These are phyloP conservation scores for Alces alces DNA, from an alignment of 2,113 vertebrate species.

Conservation along the genomic window DNA sequence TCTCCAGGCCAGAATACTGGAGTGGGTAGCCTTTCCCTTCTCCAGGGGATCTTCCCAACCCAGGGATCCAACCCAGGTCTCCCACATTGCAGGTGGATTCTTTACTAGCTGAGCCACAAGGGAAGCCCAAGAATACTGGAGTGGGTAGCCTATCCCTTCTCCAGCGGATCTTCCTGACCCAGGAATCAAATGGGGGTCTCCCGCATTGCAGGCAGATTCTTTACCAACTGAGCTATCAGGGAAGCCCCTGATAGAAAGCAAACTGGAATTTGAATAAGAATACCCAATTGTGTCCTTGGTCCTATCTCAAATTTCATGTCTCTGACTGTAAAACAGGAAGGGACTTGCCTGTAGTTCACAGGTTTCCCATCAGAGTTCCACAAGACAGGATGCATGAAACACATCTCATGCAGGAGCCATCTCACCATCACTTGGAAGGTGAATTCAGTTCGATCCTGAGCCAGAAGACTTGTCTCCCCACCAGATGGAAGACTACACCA, in stretches of 20 bases:
- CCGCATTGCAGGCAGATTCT: background rate
- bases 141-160: background rate
- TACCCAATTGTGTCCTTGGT: background rate
- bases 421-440: background rate
- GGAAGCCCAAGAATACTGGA: background rate
- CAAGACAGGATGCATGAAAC: background rate
- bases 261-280: background rate
- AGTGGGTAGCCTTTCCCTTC: background rate
- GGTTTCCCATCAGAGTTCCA: background rate
- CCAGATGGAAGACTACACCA: background rate
- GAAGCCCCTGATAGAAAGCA: background rate
- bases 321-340: background rate
- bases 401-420: background rate
- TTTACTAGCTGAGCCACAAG: background rate
- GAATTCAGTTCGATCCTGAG: background rate
- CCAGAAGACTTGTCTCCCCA: background rate
- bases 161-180: background rate
- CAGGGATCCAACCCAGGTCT: background rate
- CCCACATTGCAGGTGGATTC: rapidly evolving
- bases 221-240: background rate
- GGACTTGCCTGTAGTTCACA: background rate
- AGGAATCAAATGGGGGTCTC: background rate
- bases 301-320: background rate
- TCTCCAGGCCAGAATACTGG: background rate
- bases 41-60: background rate